Conservation (phyloP, 2,888 invertebrate species). For the Hydraecia micacea region DNA sequence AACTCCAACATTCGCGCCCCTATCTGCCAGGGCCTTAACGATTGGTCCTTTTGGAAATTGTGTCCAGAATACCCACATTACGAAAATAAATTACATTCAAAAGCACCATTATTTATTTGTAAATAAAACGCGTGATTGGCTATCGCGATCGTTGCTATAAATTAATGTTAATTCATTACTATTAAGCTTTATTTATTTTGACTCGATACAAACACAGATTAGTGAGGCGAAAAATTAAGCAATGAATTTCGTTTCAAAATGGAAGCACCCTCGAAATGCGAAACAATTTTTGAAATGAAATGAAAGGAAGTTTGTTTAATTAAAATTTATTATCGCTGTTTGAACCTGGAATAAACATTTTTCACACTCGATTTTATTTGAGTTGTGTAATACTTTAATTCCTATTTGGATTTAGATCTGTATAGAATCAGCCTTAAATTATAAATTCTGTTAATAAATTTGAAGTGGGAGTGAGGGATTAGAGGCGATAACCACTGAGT, state of each 20-base stretch:
- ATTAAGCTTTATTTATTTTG: conserved; percentile 49
- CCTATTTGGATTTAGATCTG: background rate
- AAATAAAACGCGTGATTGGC: conserved; percentile 20
- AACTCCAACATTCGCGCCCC: background rate
- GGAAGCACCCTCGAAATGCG: conserved; percentile 22
- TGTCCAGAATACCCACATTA: background rate
- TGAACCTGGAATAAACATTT: conserved; percentile 39
- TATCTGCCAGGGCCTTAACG: background rate
- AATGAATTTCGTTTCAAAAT: conserved; percentile 34
- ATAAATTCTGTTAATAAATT: conserved; percentile 16
- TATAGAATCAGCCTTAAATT: background rate
- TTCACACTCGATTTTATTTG: conserved; percentile 41
- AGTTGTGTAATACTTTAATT: conserved; percentile 13
- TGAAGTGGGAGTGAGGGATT: background rate
- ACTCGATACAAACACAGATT: conserved; percentile 17
- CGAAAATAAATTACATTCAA: conserved; percentile 12
- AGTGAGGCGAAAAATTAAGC: conserved; percentile 31
- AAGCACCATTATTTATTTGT: conserved; percentile 27
- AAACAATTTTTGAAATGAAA: conserved; percentile 48
- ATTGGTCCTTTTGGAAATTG: background rate
- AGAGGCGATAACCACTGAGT: background rate
- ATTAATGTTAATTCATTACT: conserved; percentile 34
- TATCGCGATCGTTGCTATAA: conserved; percentile 24
- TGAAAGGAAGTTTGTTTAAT: conserved; percentile 43
- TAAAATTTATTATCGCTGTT: conserved; percentile 45